Evolutionary conservation across 2,113 vertebrate species (phyloP), one percentile per base, ranked within the genome.

Genomic region (Synodontis membranacea): DNA sequence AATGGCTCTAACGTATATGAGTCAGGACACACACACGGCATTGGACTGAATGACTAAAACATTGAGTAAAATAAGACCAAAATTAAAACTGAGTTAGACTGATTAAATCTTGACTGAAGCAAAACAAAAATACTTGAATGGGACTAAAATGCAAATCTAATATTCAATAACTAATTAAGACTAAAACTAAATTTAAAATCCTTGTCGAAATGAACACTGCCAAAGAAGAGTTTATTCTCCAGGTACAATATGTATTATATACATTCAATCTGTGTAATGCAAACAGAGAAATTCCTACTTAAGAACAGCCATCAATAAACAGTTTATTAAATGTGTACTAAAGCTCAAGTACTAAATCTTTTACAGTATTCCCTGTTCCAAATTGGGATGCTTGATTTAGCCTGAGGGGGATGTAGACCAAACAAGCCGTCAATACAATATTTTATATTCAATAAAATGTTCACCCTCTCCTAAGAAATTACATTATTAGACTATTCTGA

Each of bases 401-500:
- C 48, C 46, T 21, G 2, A 78, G 8, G 28, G 28, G n/a, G 46
- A 78, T 2, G 0, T 15, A 48, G 17, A 34, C 17, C 31, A 31
- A 48, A 83, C 28, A 48, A 83, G n/a, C 50, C 75, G 11, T 42
- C 21, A 3, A 10, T 52, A 21, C 15, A 46, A 17, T 8, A 0
- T 25, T 75, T 74, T 44, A 44, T 42, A 21, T 23, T 60, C 39
- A 46, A 5, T 52, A 37, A 52, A 66, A 68, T 5, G 1, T n/a
- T 72, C 68, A 48, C 25, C 42, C 19, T n/a, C 42, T 84, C 85
- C 25, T 31, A 81, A 34, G 42, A 66, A 76, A 80, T 80, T 4
- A 80, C 56, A 80, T 64, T 52, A 72, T 75, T 50, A 37, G 56
- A 70, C 28, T 82, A 17, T 64, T 84, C 79, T 85, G 72, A 52